These are phyloP conservation scores for Apteryx mantelli DNA, from an alignment of 2,113 vertebrate genomes.

Conservation along the genomic window DNA sequence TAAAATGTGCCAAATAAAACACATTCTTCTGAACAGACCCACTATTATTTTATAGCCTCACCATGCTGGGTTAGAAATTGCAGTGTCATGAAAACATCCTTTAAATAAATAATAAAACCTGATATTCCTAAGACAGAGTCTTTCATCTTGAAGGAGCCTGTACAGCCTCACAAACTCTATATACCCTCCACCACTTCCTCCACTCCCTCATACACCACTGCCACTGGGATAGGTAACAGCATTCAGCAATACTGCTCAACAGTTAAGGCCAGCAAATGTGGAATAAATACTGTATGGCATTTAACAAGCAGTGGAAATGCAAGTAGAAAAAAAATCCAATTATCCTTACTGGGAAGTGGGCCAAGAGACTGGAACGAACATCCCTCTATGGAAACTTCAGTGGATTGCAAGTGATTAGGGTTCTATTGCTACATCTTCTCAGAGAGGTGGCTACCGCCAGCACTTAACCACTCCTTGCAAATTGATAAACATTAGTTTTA, in stretches of 20 bases:
- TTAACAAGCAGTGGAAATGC: neutral
- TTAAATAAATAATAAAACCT: slow-evolving; percentile 57
- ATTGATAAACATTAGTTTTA: neutral
- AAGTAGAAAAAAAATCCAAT: neutral
- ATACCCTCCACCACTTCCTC: neutral
- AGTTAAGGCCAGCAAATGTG: neutral
- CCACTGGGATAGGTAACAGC: neutral
- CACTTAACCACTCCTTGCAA: neutral
- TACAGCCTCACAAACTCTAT: neutral
- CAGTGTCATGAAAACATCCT: slow-evolving; percentile 48
- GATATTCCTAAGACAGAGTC: neutral
- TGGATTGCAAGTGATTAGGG: neutral
- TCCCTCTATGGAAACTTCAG: neutral
- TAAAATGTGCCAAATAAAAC: slow-evolving; percentile 56
- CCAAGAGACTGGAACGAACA: neutral
- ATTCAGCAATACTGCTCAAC: rapidly evolving
- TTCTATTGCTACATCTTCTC: neutral
- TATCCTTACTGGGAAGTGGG: neutral
- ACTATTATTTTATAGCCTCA: slow-evolving; percentile 3
- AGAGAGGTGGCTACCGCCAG: neutral
- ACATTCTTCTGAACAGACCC: slow-evolving; percentile 34
- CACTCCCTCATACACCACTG: neutral
- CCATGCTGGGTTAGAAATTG: slow-evolving; percentile 43
- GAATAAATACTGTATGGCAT: neutral
- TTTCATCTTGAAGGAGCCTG: slow-evolving; percentile 11